phyloP scores from a whole-genome alignment of 2,797 vertebrate species.

The Myioborus melanocephalus region DNA sequence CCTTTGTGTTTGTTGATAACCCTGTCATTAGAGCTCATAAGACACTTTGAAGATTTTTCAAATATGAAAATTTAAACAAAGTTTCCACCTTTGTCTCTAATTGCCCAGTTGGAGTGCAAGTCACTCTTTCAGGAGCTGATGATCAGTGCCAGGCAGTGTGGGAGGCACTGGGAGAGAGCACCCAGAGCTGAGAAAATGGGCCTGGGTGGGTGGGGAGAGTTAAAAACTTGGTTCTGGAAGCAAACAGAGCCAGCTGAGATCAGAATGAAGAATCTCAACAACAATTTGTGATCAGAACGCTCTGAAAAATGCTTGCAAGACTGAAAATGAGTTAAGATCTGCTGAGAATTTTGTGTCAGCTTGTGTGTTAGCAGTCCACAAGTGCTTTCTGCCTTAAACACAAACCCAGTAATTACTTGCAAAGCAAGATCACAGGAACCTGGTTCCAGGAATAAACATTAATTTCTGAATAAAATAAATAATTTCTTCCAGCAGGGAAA shows the following conservation, averaged over 20 bases:
- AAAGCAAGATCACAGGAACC: background rate
- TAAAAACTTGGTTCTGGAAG: background rate
- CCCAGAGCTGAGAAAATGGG: background rate
- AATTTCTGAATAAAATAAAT: background rate
- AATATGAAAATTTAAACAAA: background rate
- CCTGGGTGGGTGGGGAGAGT: background rate
- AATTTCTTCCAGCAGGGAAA: background rate
- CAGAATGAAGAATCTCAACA: background rate
- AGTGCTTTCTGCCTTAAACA: background rate
- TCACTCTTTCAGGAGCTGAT: background rate
- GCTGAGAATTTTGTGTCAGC: background rate
- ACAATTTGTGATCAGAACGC: fast-evolving
- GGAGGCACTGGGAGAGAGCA: background rate
- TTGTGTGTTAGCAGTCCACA: background rate
- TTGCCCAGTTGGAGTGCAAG: background rate
- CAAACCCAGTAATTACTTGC: background rate
- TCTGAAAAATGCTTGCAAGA: background rate
- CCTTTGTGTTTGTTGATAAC: background rate
- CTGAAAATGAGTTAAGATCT: background rate
- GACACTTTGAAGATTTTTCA: background rate
- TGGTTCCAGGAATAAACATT: background rate
- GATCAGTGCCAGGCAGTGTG: background rate
- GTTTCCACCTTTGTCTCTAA: background rate
- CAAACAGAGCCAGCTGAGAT: background rate
- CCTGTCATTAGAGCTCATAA: background rate